Evolutionary conservation across 2,888 invertebrate genomes (phyloP), one percentile per base, ranked within the genome.

Genomic region (Scaeva pyrastri): DNA sequence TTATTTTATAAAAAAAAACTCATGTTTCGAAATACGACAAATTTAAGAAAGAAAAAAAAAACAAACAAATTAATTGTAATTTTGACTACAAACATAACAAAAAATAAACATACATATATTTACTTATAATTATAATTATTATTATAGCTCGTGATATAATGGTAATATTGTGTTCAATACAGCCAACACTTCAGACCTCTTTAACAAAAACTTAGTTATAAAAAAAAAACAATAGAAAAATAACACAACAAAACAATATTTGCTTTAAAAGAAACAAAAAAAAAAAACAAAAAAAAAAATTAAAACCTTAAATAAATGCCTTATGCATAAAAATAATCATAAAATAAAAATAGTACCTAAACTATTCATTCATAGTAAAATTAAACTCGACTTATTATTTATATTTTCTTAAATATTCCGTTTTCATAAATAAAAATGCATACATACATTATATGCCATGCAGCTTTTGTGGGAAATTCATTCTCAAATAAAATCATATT

Each of bases 101-200:
- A 55, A 16, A 2, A 55, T 2, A 52, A n/a, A 41, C 14, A 21
- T 23, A 39, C 7, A 21, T 62, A 39, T 68, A 56, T 73, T 64
- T 55, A 68, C 72, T 23, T 45, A 26, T 62, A 66, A 31, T 68
- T 39, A 52, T 60, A 73, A 31, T 26, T 31, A 31, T n/a, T n/a
- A n/a, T n/a, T 74, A 41, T 78, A 83, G 72, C 45, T 80, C 50
- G 84, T 80, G 75, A 80, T 80, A 85, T 76, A 72, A 80, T 72
- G 80, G 70, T 60, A 80, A 75, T 58, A 76, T 56, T 76, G 80
- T 85, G 84, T 85, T 80, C 80, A 85, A 60, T 80, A 41, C 72
- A 75, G 45, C 56, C 76, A 81, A 81, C 55, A 72, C 66, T 50
- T 75, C 55, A 85, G 72, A 76, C 76, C 81, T 76, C 72, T 68